A percentile compares a stretch with the other conserved stretches of the same genome.
Evolutionary conservation across 2,113 vertebrate species (phyloP).

Genomic region (Stigmatopora nigra): DNA sequence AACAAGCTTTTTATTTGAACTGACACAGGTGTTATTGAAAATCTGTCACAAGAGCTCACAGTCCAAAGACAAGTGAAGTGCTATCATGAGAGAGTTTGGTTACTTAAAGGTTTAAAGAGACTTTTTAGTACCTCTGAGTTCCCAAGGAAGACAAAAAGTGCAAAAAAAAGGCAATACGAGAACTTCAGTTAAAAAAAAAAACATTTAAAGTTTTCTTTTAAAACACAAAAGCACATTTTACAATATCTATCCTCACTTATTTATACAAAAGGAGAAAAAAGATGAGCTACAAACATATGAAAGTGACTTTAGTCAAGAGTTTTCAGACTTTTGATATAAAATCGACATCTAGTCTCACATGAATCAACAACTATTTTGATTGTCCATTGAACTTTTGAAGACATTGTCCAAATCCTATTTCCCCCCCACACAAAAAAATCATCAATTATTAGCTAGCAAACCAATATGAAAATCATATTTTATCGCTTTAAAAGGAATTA

Average conservation of each 20-base stretch:
- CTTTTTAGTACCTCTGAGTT: not conserved
- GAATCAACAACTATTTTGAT: too few species aligned
- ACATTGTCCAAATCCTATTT: too few species aligned
- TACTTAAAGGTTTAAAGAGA: constrained; percentile 9
- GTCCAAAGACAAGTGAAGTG: constrained; percentile 10
- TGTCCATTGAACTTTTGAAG: too few species aligned
- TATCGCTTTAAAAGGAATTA: not conserved
- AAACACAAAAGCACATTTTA: not conserved
- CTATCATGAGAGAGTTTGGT: constrained; percentile 20
- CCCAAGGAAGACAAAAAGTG: not conserved
- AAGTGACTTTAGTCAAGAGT: too few species aligned
- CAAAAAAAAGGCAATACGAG: not conserved
- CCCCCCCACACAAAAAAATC: not conserved
- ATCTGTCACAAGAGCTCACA: constrained; percentile 33
- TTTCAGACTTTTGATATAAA: too few species aligned
- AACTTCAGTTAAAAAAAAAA: not conserved
- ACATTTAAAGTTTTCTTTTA: not conserved
- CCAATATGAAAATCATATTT: not conserved
- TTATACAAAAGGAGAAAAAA: not conserved
- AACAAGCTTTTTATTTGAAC: constrained; percentile 29
- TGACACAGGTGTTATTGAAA: constrained; percentile 18
- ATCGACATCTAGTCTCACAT: too few species aligned
- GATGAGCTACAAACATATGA: not conserved
- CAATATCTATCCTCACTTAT: not conserved
- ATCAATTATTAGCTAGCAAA: not conserved